These are phyloP conservation scores for Myrmecophaga tridactyla DNA, from an alignment of 2,113 vertebrate species.

Conservation along the genomic window DNA sequence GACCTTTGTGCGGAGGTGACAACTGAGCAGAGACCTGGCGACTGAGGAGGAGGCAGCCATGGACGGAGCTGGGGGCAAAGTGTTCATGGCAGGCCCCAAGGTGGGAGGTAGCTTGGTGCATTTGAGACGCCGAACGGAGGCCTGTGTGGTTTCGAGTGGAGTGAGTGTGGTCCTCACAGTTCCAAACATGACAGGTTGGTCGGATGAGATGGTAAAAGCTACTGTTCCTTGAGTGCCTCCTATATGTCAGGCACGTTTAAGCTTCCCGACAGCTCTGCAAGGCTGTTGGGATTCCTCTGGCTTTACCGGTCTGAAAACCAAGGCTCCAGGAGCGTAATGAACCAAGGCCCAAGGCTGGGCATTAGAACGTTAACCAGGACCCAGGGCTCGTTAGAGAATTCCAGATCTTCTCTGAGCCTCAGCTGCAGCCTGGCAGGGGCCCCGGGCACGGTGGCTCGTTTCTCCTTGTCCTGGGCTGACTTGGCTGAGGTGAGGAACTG, in stretches of 20 bases:
- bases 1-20: neutral
- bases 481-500: neutral
- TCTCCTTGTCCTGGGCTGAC: constrained; percentile 25
- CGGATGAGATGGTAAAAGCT: neutral
- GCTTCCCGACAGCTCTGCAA: neutral
- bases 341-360: no score
- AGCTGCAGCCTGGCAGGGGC: neutral
- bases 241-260: neutral
- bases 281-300: neutral
- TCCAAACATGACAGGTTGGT: neutral
- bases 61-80: neutral
- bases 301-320: neutral
- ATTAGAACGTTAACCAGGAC: neutral
- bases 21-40: neutral
- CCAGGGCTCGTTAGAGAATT: neutral
- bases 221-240: neutral
- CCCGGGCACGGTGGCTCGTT: neutral
- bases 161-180: neutral
- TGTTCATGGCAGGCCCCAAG: neutral
- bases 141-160: neutral
- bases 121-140: neutral
- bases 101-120: fast-evolving
- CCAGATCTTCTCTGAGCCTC: neutral
- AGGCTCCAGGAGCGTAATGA: neutral
- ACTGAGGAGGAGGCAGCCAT: neutral